Base-by-base conservation (phyloP, 1,140 invertebrate genomes). In the Trichonephila clavata region DNA sequence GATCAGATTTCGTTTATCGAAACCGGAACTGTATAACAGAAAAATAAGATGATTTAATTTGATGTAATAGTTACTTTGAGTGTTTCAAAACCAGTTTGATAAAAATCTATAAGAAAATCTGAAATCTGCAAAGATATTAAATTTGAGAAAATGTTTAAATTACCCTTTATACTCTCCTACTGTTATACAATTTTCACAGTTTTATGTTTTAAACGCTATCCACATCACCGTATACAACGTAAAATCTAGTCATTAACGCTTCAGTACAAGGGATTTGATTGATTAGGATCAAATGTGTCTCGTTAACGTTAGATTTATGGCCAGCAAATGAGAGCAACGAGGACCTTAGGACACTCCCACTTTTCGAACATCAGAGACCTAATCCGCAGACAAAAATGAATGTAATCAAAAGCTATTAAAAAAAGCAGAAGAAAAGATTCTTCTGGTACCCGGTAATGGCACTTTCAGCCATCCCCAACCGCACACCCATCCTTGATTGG, bases 401-500 rank as follows among this genome's bases (percentile, higher is more conserved):
- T 20, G 14, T 27, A 27, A 71, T 71, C 68, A 27, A 27, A 71
- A 16, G 68, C 27, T 32, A 71, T 71, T 71, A 32, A 71, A 32
- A 32, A 71, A 32, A 21, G 24, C n/a, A n/a, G 65, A 27, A 71
- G 16, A 32, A 65, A 65, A 7, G 10, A 13, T n/a, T n/a, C 63
- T 65, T 21, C 63, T n/a, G n/a, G 27, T 24, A 71, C 68, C 68
- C 68, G 68, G 68, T 71, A 71, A 71, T 71, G 14, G 68, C 68
- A 71, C 68, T 71, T 63, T 63, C 21, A 21, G 61, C 16, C 61
- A 21, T 21, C 18, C 7, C 61, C 27, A 27, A 27, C 13, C 24
- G 14, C 68, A 65, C 63, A 20, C 63, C 63, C 63, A 65, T 65
- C n/a, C 63, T 7, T 65, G n/a, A 65, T 65, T 65, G 63, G 63